Base-by-base conservation (phyloP, 2,113 vertebrate genomes). In the Esox niger region DNA sequence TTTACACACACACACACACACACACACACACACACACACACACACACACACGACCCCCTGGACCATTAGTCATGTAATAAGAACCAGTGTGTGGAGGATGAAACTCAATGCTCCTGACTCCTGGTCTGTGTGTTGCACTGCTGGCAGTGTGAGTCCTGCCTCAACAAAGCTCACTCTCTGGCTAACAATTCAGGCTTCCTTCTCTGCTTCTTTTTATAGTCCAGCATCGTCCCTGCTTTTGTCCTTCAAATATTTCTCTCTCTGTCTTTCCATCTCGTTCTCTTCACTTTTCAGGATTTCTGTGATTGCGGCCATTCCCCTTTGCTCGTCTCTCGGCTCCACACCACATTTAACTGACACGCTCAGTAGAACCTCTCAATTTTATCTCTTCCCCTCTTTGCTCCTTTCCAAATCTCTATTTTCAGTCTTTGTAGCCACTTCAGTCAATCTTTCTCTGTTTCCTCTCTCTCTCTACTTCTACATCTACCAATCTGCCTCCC, bases 11-110 rank as follows among this genome's bases (percentile, higher is more conserved):
- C 21, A 52, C 8, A 17, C 47, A 52, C 20, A n/a, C n/a, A 17
- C n/a, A n/a, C 21, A 64, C 56, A 72, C n/a, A n/a, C n/a, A 30
- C 56, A 55, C 13, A 10, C 3, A 55, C n/a, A 55, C 52, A 21
- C 52, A 58, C 25, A 27, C 56, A 59, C 11, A 29, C 57, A 59
- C 20, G 1, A 43, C 13, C 38, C 38, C 38, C 38, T 43, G 38
- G 38, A 15, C 38, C 38, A 43, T 43, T 43, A 43, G 38, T 43
- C 38, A 43, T 43, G 38, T 17, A 43, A 43, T 43, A 43, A 15
- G 38, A 43, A 15, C 38, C 38, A 15, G 11, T 43, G 38, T 43
- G 38, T 43, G 17, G 15, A 43, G 17, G 38, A 10, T 1, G 38
- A 43, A 17, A 43, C 3, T 43, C 15, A 17, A 43, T 43, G 38